Percentiles rank a stretch among this genome's conserved stretches.
These are phyloP conservation scores for Leucozona laternaria DNA, from an alignment of 2,888 invertebrate genomes.

Conservation along the genomic window DNA sequence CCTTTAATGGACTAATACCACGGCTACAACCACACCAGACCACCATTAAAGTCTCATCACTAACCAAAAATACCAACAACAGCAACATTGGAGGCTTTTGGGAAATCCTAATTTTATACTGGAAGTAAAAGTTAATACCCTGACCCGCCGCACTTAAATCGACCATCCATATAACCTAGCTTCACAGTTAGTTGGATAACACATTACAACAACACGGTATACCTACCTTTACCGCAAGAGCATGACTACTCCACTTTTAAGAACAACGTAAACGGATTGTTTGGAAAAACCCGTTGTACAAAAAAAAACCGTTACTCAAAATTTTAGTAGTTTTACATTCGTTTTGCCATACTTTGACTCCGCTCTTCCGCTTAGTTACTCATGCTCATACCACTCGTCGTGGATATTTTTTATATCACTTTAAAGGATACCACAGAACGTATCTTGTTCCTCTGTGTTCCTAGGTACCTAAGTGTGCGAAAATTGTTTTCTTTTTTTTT, in stretches of 20 bases:
- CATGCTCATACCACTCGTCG: not conserved
- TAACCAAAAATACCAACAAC: not conserved
- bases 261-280: conserved; percentile 55
- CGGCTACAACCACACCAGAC: not conserved
- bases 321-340: conserved; percentile 57
- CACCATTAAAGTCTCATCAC: not conserved
- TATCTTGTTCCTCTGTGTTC: too few species aligned
- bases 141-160: not conserved
- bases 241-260: not conserved
- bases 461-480: not conserved
- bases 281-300: conserved; percentile 2
- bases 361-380: not conserved
- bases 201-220: not conserved
- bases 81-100: not conserved
- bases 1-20: not conserved
- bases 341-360: not conserved
- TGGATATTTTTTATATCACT: not conserved
- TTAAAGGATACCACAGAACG: not conserved
- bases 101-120: not conserved
- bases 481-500: not conserved
- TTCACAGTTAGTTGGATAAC: conserved; percentile 57
- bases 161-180: conserved; percentile 27
- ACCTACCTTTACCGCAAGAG: not conserved
- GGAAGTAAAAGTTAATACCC: conserved; percentile 50
- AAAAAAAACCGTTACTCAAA: conserved; percentile 39